Base-by-base conservation (phyloP, 1,140 invertebrate genomes). In the Trypoxylus dichotomus region DNA sequence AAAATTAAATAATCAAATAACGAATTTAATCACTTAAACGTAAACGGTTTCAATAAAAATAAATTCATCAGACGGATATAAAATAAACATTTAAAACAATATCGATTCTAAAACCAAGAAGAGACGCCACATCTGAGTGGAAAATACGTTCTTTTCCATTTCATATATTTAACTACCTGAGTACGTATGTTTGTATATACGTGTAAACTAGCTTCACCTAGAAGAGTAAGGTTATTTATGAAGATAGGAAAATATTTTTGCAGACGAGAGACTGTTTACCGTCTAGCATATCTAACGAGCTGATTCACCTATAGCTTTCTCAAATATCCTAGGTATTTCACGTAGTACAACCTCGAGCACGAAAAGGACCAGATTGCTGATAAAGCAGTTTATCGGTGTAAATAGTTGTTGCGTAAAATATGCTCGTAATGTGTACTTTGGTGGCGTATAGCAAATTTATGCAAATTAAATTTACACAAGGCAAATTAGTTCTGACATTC, bases 321-420 rank as follows among this genome's bases (percentile, higher is more conserved):
- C 43, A 54, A 54, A 54, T 54, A 54, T 54, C 19, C 19, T 54
- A 54, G 19, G 47, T 19, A 54, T 54, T 54, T 54, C 47, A 54
- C 13, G 15, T 54, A 54, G 15, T 7, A 6, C 43, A 47, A 54
- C 47, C 15, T 19, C 47, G 19, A 19, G 13, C 15, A 6, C 47
- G 47, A 19, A n/a, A 54, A 54, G 47, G 47, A 19, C 47, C n/a
- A 54, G 47, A 54, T 54, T 54, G 47, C 47, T n/a, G 47, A 54
- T 54, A 54, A 54, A 54, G 15, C 47, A n/a, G 47, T 54, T 54
- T 54, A 54, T 54, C 47, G 47, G 19, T 19, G 47, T 54, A 54
- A 54, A 54, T 54, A 54, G 47, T 54, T 54, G 47, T 15, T n/a
- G 47, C 47, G n/a, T 54, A 54, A 54, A 54, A 54, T 54, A 54